phyloP scores from a whole-genome alignment of 2,888 invertebrate species.

The Taenaris catops region DNA sequence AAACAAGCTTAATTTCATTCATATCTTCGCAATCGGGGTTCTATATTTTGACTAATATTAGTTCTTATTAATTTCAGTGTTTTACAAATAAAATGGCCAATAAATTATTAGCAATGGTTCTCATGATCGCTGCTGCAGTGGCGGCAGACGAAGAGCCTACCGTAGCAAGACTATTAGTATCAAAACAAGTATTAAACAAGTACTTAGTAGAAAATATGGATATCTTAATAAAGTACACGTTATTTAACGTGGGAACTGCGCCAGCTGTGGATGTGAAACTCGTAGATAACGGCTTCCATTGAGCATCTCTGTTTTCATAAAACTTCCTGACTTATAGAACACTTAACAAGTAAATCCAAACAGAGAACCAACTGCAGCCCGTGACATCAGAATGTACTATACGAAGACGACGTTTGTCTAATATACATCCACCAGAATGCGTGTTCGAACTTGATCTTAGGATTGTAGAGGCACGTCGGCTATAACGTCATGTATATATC shows the following conservation, averaged over 20 bases:
- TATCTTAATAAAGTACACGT: constrained; percentile 95
- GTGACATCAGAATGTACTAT: too few species aligned
- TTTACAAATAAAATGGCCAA: constrained; percentile 64
- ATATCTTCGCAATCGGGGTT: too few species aligned
- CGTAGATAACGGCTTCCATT: constrained; percentile 94
- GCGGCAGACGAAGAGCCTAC: constrained; percentile 84
- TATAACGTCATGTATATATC: too few species aligned
- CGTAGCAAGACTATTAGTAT: constrained; percentile 91
- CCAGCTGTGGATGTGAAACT: constrained; percentile 94
- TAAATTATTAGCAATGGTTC: constrained; percentile 62
- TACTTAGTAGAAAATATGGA: constrained; percentile 98
- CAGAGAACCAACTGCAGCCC: too few species aligned
- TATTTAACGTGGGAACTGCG: constrained; percentile 95
- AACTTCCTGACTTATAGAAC: too few species aligned
- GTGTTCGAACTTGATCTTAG: too few species aligned
- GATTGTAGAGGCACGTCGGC: too few species aligned
- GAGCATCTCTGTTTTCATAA: constrained; percentile 93
- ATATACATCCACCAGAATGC: too few species aligned
- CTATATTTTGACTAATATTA: too few species aligned
- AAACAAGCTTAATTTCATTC: constrained; percentile 13
- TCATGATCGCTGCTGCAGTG: constrained; percentile 64
- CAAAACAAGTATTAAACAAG: constrained; percentile 97
- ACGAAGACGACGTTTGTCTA: too few species aligned
- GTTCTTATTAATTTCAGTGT: constrained; percentile 8
- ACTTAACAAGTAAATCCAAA: too few species aligned